These are phyloP conservation scores for Thymelicus lineola DNA, from an alignment of 2,888 invertebrate species.

Conservation along the genomic window DNA sequence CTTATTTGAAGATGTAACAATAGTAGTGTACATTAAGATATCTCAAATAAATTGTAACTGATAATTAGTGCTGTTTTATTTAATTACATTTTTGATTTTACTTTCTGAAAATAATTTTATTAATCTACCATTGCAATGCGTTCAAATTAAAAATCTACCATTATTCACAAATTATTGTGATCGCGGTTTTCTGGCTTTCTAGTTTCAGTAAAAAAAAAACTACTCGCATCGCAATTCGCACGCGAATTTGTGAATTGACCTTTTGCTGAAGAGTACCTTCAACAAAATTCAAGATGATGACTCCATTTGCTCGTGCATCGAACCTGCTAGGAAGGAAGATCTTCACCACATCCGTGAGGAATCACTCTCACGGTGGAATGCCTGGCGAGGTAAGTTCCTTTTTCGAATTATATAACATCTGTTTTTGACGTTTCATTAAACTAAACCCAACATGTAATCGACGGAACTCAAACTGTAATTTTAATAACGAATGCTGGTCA, in stretches of 20 bases:
- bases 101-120: neutral
- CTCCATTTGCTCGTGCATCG: slow-evolving; percentile 69
- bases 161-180: slow-evolving; percentile 19
- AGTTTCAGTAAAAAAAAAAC: slow-evolving; percentile 38
- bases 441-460: no score
- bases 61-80: slow-evolving; percentile 5
- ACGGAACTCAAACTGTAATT: accelerated
- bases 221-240: slow-evolving; percentile 10
- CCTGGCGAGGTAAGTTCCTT: slow-evolving; percentile 78
- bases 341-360: slow-evolving; percentile 72
- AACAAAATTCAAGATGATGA: slow-evolving; percentile 63
- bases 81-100: neutral
- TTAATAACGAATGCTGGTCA: no score
- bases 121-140: neutral
- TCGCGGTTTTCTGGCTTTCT: slow-evolving; percentile 38
- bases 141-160: slow-evolving; percentile 33
- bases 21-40: slow-evolving; percentile 23
- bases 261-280: slow-evolving; percentile 31
- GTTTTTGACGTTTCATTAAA: slow-evolving; percentile 41
- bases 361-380: slow-evolving; percentile 74
- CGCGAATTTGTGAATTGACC: slow-evolving; percentile 10
- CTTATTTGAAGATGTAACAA: neutral
- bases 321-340: slow-evolving; percentile 75
- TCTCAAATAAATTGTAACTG: slow-evolving; percentile 31
- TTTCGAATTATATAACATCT: slow-evolving; percentile 72